Percentiles rank a stretch among this genome's conserved stretches.
Conservation (phyloP, 2,888 invertebrate species). For the Sarcophaga caerulescens region DNA sequence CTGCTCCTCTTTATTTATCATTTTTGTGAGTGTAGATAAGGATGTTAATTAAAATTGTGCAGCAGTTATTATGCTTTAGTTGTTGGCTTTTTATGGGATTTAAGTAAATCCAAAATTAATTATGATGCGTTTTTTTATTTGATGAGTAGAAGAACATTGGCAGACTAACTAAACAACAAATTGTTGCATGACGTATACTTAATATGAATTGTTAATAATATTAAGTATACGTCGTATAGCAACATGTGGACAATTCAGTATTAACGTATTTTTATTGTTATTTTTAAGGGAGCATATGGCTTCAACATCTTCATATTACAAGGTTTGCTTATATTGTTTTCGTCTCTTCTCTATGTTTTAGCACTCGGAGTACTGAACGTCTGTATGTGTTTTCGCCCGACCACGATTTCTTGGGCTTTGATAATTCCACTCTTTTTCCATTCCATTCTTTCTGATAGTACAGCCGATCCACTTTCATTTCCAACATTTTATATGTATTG, state of each 20-base stretch:
- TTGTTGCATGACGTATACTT: not conserved
- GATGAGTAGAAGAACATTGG: no score
- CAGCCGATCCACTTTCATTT: no score
- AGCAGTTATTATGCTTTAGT: conserved; percentile 27
- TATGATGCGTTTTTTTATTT: no score
- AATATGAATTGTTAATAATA: conserved; percentile 8
- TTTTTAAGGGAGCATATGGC: no score
- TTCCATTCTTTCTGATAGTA: no score
- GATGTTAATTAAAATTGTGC: conserved; percentile 58
- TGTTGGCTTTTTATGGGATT: conserved; percentile 7
- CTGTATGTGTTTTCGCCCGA: rapidly evolving
- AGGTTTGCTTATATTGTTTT: not conserved
- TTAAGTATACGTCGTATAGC: not conserved
- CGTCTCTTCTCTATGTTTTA: no score
- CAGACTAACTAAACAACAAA: not conserved
- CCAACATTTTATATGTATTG: no score
- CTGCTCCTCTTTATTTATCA: not conserved
- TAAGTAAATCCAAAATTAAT: conserved; percentile 8
- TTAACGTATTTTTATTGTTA: no score
- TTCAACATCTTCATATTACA: not conserved
- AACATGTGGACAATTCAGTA: not conserved
- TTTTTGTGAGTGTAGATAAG: conserved; percentile 58
- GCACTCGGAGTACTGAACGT: no score
- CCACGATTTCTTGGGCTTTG: no score
- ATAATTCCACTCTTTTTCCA: no score